These are phyloP conservation scores for Epicampocera succincta DNA, from an alignment of 2,888 invertebrate species.

Conservation along the genomic window DNA sequence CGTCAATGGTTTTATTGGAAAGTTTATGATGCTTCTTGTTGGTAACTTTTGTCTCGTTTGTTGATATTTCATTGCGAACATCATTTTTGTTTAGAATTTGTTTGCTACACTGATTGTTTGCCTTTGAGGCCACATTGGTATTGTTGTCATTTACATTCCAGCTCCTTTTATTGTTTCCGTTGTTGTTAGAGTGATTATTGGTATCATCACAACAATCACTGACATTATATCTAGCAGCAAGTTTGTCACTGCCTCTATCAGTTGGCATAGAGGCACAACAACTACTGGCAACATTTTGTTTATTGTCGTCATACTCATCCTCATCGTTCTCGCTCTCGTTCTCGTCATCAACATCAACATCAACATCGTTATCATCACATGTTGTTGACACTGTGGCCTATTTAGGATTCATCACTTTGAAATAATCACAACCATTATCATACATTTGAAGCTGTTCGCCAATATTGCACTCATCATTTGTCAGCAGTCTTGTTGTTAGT, in stretches of 20 bases:
- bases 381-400: constrained; percentile 67
- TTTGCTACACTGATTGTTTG: constrained; percentile 75
- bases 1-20: constrained; percentile 64
- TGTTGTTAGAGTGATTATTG: constrained; percentile 71
- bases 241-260: constrained; percentile 75
- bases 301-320: constrained; percentile 74
- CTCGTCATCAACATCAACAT: constrained; percentile 28
- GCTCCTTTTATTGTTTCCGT: constrained; percentile 57
- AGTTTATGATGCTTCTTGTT: constrained; percentile 63
- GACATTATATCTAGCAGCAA: constrained; percentile 69
- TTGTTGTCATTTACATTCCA: constrained; percentile 83
- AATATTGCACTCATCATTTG: constrained; percentile 60
- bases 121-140: constrained; percentile 83
- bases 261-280: constrained; percentile 63
- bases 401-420: constrained; percentile 66
- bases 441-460: constrained; percentile 34
- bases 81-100: constrained; percentile 72
- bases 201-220: constrained; percentile 68
- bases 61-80: constrained; percentile 79
- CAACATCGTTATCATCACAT: constrained; percentile 67
- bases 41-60: constrained; percentile 8
- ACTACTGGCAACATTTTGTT: constrained; percentile 64
- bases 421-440: constrained; percentile 71
- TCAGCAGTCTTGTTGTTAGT: constrained; percentile 55
- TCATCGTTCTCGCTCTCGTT: neutral